A percentile compares a stretch with the other conserved stretches of the same genome.
Evolutionary conservation across 2,113 vertebrate genomes (phyloP).

Genomic region (Vireo altiloquus): DNA sequence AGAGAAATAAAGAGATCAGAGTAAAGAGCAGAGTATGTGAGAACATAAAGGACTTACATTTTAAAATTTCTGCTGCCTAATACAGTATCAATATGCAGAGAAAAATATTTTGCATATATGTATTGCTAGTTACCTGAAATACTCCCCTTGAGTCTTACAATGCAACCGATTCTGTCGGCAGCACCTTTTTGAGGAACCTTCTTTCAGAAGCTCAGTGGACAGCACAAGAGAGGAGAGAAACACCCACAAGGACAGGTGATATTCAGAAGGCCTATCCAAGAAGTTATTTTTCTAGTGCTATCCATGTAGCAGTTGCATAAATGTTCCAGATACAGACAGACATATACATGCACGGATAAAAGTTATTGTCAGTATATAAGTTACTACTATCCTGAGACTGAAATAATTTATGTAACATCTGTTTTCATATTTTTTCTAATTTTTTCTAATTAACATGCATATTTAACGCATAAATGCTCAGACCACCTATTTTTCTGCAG

Average conservation of each 20-base stretch:
- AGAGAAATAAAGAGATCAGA: not conserved
- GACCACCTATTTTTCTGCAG: constrained; percentile 71
- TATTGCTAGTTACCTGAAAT: not conserved
- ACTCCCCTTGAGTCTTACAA: not conserved
- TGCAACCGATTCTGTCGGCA: not conserved
- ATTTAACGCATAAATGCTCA: constrained; percentile 74
- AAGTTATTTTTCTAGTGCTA: constrained; percentile 44
- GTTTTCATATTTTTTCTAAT: constrained; percentile 79
- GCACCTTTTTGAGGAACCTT: not conserved
- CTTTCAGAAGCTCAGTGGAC: not conserved
- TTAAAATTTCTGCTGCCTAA: not conserved
- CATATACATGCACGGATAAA: constrained; percentile 68
- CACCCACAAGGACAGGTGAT: not conserved
- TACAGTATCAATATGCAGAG: not conserved
- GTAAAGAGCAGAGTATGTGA: not conserved
- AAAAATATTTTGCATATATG: not conserved
- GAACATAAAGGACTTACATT: not conserved
- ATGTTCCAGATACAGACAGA: constrained; percentile 56
- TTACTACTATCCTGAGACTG: constrained; percentile 74
- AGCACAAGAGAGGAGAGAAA: not conserved
- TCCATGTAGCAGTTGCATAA: constrained; percentile 43
- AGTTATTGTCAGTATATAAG: constrained; percentile 77
- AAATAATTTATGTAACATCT: constrained; percentile 84
- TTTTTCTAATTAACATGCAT: constrained; percentile 81
- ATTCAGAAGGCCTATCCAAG: not conserved